phyloP scores from a whole-genome alignment of 1,140 invertebrate species.

The Branchinecta lynchi region DNA sequence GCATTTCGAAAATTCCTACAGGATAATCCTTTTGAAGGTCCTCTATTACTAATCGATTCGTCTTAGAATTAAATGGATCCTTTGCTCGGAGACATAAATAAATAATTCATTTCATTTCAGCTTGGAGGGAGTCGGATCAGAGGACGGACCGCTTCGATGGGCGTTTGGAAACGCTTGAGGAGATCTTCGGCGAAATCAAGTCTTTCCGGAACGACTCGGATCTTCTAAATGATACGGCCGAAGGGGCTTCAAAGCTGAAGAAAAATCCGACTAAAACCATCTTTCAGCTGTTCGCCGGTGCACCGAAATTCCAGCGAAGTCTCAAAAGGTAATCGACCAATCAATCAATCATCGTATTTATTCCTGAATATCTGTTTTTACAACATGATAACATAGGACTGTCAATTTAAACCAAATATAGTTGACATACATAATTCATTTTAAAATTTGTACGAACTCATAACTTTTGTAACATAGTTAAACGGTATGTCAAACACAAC shows the following conservation, averaged over 20 bases:
- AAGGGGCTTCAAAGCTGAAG: conserved; percentile 40
- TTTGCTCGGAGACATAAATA: no score
- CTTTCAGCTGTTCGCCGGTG: conserved; percentile 81
- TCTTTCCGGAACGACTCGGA: conserved; percentile 29
- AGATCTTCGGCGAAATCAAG: conserved; percentile 42
- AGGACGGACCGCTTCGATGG: conserved; percentile 48
- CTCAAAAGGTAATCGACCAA: conserved; percentile 49
- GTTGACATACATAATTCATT: no score
- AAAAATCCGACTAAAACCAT: conserved; percentile 68
- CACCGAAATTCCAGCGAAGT: conserved; percentile 87
- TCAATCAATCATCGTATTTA: no score
- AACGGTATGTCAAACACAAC: no score
- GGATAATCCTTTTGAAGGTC: no score
- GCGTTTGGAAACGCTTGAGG: conserved; percentile 51
- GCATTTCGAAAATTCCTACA: neutral
- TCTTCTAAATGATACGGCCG: conserved; percentile 28
- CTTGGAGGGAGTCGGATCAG: conserved; percentile 45
- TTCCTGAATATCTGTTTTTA: no score
- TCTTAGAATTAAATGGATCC: no score
- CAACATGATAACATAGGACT: no score
- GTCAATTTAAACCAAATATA: no score
- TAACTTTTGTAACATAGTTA: no score
- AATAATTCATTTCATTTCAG: conserved; percentile 24
- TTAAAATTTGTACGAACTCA: no score
- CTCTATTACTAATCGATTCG: no score